Evolutionary conservation across 1,140 invertebrate genomes (phyloP).

Genomic region (Drosophila saltans): DNA sequence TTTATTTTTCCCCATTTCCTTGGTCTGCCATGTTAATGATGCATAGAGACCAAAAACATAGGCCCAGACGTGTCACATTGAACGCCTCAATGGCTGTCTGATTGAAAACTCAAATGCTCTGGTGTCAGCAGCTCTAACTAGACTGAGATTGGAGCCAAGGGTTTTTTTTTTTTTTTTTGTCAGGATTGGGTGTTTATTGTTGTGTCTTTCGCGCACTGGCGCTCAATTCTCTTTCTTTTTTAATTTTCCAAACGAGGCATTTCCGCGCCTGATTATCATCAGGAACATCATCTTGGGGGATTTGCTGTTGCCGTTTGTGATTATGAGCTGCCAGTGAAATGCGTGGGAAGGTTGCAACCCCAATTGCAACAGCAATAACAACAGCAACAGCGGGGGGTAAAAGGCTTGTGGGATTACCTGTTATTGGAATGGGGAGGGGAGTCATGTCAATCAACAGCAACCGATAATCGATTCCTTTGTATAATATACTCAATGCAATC

Average conservation of each 20-base stretch:
- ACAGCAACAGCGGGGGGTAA: neutral
- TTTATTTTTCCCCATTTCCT: neutral
- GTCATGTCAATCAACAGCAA: conserved; percentile 4
- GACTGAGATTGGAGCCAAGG: neutral
- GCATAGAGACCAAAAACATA: conserved; percentile 42
- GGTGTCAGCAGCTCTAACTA: conserved; percentile 33
- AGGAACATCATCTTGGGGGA: conserved; percentile 27
- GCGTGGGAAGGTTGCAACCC: conserved; percentile 64
- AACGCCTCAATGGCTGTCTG: conserved; percentile 74
- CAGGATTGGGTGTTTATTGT: conserved; percentile 51
- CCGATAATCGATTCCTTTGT: neutral
- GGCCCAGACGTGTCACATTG: conserved; percentile 57
- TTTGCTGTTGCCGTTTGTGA: conserved; percentile 29
- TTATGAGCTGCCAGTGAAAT: conserved; percentile 61
- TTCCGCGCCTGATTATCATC: conserved; percentile 66
- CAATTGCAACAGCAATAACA: neutral
- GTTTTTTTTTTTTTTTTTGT: conserved; percentile 8
- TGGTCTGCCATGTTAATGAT: conserved; percentile 63
- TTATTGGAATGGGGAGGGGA: neutral
- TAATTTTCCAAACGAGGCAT: conserved; percentile 66
- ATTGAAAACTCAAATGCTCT: conserved; percentile 72
- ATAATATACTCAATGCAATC: neutral
- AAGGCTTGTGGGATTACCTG: conserved; percentile 16
- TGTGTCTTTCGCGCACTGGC: conserved; percentile 55
- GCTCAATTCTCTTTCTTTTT: conserved; percentile 34